Conservation (phyloP, 2,797 vertebrate genomes). For the Orientallactaga sibirica region DNA sequence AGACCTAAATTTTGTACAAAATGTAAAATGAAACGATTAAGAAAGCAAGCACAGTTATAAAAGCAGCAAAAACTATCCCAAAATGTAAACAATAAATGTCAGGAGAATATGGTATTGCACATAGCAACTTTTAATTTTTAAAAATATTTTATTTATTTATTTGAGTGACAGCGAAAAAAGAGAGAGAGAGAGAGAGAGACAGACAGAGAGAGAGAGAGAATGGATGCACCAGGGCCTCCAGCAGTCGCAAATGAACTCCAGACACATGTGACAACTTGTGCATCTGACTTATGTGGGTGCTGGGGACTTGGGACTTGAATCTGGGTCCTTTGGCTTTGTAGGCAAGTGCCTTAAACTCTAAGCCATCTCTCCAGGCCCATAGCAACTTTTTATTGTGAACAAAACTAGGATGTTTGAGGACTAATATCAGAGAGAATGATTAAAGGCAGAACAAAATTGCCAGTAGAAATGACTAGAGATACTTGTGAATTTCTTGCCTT, state of each 20-base stretch:
- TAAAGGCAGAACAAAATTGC: neutral
- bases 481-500: neutral
- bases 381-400: conserved; percentile 34
- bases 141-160: too few species aligned
- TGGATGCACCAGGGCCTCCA: too few species aligned
- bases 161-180: too few species aligned
- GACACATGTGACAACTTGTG: too few species aligned
- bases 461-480: neutral
- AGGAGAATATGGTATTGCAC: neutral
- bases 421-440: neutral
- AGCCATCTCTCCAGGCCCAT: neutral
- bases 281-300: too few species aligned
- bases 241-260: too few species aligned
- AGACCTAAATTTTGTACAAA: neutral
- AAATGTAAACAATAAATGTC: conserved; percentile 13
- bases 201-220: too few species aligned
- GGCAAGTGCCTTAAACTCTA: too few species aligned
- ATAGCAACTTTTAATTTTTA: neutral
- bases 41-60: neutral
- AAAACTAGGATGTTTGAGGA: conserved; percentile 19
- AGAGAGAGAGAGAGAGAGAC: too few species aligned
- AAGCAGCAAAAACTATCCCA: neutral
- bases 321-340: too few species aligned
- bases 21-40: conserved; percentile 1
- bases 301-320: too few species aligned